phyloP scores from a whole-genome alignment of 2,888 invertebrate species.

The Zhengitettix transpicula region DNA sequence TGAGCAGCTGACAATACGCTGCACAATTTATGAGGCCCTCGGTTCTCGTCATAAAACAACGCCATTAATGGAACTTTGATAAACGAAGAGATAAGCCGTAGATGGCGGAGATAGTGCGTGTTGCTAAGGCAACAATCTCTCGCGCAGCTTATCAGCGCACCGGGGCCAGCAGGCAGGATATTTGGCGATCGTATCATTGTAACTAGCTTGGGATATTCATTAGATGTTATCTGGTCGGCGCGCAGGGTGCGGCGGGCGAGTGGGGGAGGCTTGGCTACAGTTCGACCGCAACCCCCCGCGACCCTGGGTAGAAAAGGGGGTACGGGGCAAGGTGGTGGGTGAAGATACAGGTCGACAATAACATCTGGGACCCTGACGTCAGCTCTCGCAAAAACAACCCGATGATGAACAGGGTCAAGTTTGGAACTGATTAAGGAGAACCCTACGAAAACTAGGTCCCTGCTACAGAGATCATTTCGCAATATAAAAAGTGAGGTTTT shows the following conservation, averaged over 20 bases:
- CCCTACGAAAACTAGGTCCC: no score
- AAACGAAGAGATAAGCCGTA: conserved; percentile 6
- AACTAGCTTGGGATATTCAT: conserved; percentile 15
- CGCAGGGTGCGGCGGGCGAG: background rate
- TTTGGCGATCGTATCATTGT: conserved; percentile 14
- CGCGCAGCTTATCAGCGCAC: conserved; percentile 8
- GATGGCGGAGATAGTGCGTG: conserved; percentile 7
- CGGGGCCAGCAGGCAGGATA: conserved; percentile 17
- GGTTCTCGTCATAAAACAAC: conserved; percentile 5
- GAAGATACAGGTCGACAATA: no score
- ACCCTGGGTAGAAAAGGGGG: no score
- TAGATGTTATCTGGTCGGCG: conserved; percentile 10
- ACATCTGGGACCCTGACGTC: no score
- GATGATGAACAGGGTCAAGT: no score
- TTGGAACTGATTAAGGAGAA: no score
- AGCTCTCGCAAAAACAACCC: no score
- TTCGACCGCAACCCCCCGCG: no score
- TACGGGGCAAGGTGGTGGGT: no score
- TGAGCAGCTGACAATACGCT: conserved; percentile 7
- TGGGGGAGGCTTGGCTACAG: no score
- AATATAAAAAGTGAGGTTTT: no score
- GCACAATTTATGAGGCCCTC: conserved; percentile 1
- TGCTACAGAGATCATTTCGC: no score
- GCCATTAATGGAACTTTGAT: conserved; percentile 11
- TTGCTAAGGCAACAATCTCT: conserved; percentile 12